Evolutionary conservation across 1,140 invertebrate species (phyloP), one percentile per base, ranked within the genome.

Genomic region (Drosophila mauritiana): DNA sequence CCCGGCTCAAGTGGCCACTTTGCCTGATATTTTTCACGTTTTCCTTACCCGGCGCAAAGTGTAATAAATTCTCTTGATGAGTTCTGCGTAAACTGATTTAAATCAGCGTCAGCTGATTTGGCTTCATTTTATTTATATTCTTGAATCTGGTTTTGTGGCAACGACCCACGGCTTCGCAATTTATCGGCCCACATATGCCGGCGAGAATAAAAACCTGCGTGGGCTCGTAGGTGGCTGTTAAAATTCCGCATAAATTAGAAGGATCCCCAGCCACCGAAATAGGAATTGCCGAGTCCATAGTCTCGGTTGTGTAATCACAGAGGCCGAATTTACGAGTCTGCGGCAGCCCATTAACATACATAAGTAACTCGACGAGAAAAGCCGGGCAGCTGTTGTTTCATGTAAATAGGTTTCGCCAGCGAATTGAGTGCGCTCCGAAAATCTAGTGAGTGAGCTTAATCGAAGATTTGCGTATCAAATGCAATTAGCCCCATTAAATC

Each of bases 401-500:
- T 73, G 62, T 76, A 76, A 76, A 67, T 76, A 57, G 58, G 73
- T 57, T 68, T 57, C 15, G 42, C 12, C 25, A 37, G 40, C 42
- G 73, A 75, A 65, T 52, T 49, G 36, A 46, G 42, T 72, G 53
- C 27, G 13, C 3, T 3, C 31, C 37, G 34, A 45, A 67, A 67
- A 51, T 34, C 49, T 56, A 56, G 58, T 61, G 58, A 61, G 58
- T 61, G 56, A 25, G 63, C 63, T 69, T 65, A 85, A 86, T 82
- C 70, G 83, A 86, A 86, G 65, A 81, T 85, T 86, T 86, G 74
- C 73, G 73, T 86, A 85, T 85, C 68, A 75, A 88, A 82, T 67
- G 80, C 82, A 86, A 86, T 86, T 88, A 86, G 84, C 42, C 64
- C 75, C 84, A 83, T 83, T 86, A 83, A 86, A 79, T 65, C 70